Conservation (phyloP, 2,113 vertebrate genomes). For the Brachionichthys hirsutus region DNA sequence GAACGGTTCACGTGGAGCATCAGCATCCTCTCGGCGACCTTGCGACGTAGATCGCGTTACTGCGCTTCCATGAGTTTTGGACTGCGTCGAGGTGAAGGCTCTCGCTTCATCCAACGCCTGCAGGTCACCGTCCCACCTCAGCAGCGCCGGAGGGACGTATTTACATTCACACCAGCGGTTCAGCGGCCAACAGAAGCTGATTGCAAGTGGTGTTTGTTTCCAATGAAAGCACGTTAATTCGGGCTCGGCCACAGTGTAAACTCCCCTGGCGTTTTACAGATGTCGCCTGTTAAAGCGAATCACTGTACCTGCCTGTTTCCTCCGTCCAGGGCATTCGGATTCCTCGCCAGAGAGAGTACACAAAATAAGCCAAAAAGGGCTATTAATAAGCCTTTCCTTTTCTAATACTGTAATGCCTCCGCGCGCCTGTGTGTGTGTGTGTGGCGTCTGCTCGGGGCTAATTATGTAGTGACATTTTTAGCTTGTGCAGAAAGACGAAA, state of each 20-base stretch:
- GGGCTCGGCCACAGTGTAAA: slow-evolving; percentile 75
- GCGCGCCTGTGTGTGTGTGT: slow-evolving; percentile 60
- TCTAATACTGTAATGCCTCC: slow-evolving; percentile 64
- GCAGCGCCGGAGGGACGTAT: slow-evolving; percentile 50
- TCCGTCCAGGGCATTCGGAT: slow-evolving; percentile 45
- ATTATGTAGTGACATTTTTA: slow-evolving; percentile 72
- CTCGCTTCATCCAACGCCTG: slow-evolving; percentile 9
- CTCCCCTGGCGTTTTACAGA: slow-evolving; percentile 76
- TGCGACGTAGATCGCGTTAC: slow-evolving; percentile 62
- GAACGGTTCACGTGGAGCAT: slow-evolving; percentile 73
- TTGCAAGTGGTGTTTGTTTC: slow-evolving; percentile 79
- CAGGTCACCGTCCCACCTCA: slow-evolving; percentile 45
- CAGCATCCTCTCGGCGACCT: slow-evolving; percentile 72
- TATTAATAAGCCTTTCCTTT: slow-evolving; percentile 71
- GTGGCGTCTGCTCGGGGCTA: slow-evolving; percentile 66
- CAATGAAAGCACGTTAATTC: slow-evolving; percentile 79
- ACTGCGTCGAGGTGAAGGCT: slow-evolving; percentile 32
- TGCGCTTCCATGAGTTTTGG: slow-evolving; percentile 48
- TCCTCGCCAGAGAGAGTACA: slow-evolving; percentile 60
- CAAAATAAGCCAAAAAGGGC: slow-evolving; percentile 55
- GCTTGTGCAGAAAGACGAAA: slow-evolving; percentile 40
- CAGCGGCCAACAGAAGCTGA: slow-evolving; percentile 70
- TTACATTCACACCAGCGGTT: slow-evolving; percentile 65
- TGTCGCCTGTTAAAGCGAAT: slow-evolving; percentile 76
- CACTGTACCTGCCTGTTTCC: slow-evolving; percentile 77